Percentiles rank a stretch among this genome's conserved stretches.
phyloP scores from a whole-genome alignment of 2,797 vertebrate species.

The Neosilurus hyrtlii region DNA sequence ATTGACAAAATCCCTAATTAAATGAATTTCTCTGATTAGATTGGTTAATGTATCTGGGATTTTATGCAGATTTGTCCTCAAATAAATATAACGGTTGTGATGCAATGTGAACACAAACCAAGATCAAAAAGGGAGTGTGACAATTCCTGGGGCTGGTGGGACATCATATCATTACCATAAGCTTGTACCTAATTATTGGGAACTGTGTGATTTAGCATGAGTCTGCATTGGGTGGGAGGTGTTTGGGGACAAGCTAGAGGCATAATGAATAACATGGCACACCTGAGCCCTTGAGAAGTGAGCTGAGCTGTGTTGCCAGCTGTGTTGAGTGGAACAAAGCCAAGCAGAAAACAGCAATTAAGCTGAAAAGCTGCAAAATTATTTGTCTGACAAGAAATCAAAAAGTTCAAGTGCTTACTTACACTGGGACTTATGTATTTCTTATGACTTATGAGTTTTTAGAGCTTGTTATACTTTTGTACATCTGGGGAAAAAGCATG shows the following conservation, averaged over 20 bases:
- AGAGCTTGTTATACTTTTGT: neutral
- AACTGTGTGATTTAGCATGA: neutral
- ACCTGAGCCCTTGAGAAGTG: conserved; percentile 6
- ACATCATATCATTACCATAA: neutral
- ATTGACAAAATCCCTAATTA: neutral
- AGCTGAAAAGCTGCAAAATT: neutral
- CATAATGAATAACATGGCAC: neutral
- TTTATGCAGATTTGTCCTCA: neutral
- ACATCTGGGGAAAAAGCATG: neutral
- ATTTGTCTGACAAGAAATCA: neutral
- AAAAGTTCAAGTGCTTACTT: neutral
- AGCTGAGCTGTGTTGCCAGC: conserved; percentile 1
- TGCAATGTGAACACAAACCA: neutral
- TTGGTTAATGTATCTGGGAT: neutral
- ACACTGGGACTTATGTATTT: neutral
- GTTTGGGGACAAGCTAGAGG: conserved; percentile 2
- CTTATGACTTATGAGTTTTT: no score
- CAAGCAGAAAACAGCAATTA: neutral
- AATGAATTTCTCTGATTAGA: neutral
- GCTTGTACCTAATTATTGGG: conserved; percentile 13
- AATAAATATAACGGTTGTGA: neutral
- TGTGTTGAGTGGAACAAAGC: neutral
- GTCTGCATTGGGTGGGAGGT: neutral
- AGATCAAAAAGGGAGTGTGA: neutral
- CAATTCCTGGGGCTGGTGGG: neutral